Evolutionary conservation across 2,113 vertebrate genomes (phyloP).

Genomic region (Hypocryptadius cinnamomeus): DNA sequence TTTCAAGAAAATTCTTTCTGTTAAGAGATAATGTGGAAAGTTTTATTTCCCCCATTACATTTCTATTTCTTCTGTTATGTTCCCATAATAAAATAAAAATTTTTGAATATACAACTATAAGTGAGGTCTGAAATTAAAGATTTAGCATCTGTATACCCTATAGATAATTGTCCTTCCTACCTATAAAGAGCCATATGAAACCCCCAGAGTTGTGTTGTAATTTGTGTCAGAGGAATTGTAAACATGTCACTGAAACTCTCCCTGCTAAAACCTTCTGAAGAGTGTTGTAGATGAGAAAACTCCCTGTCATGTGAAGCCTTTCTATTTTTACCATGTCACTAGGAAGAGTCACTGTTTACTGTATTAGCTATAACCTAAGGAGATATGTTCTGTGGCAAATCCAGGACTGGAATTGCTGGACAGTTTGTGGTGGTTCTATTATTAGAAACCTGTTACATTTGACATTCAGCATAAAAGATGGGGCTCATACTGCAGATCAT

Average conservation of each 20-base stretch:
- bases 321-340: neutral
- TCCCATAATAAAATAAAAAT: neutral
- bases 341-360: neutral
- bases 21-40: neutral
- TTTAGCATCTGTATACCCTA: neutral
- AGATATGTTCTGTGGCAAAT: neutral
- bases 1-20: neutral
- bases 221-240: neutral
- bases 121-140: neutral
- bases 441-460: conserved; percentile 21
- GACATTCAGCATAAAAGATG: neutral
- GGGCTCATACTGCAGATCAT: neutral
- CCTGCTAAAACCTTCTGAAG: neutral
- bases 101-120: neutral
- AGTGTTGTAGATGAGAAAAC: neutral
- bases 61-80: neutral
- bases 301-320: neutral
- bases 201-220: neutral
- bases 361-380: neutral
- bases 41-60: neutral
- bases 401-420: neutral
- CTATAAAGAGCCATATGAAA: neutral
- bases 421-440: conserved; percentile 4
- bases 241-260: neutral
- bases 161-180: neutral